Evolutionary conservation across 2,797 vertebrate species (phyloP), one percentile per base, ranked within the genome.

Genomic region (Iguana delicatissima): DNA sequence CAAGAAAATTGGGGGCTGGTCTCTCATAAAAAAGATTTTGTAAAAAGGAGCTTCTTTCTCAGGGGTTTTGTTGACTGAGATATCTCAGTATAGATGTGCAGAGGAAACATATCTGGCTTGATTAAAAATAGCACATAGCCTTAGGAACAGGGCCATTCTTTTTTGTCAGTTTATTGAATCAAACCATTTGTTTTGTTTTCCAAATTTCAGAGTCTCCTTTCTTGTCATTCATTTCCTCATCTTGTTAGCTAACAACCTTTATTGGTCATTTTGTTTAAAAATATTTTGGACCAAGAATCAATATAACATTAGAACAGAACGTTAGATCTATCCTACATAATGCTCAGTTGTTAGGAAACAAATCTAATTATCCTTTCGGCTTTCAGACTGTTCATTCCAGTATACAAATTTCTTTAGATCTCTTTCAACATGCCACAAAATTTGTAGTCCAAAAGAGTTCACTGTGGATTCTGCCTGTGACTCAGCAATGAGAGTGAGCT

Each of bases 341-440:
- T 77, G 35, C 46, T 67, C 8, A 35, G 46, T 52, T 64, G 55
- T 14, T 42, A 50, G 46, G 13, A 26, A 13, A 57, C 1, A 93
- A 89, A 89, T 89, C 72, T 85, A 85, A 89, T 92, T 89, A 90
- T 35, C 8, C 77, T 92, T 94, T 89, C 90, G 86, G 55, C 14
- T 93, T 94, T 93, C 91, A 93, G 88, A 85, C 80, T 74, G 35
- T 55, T 64, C 82, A 85, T 35, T 93, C 62, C 81, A 88, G 88
- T n/a, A 92, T 93, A 86, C 82, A 64, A 82, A 84, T 69, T 88
- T 83, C 38, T 89, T 90, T 91, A 89, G 24, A 89, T 92, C 42
- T 42, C 77, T 89, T 92, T 57, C 32, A 90, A 80, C 86, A 93
- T 90, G 89, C 2, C 6, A 92, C 35, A 80, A 62, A 82, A 24